Evolutionary conservation across 1,140 invertebrate genomes (phyloP).

Genomic region (Drosophila parvula): DNA sequence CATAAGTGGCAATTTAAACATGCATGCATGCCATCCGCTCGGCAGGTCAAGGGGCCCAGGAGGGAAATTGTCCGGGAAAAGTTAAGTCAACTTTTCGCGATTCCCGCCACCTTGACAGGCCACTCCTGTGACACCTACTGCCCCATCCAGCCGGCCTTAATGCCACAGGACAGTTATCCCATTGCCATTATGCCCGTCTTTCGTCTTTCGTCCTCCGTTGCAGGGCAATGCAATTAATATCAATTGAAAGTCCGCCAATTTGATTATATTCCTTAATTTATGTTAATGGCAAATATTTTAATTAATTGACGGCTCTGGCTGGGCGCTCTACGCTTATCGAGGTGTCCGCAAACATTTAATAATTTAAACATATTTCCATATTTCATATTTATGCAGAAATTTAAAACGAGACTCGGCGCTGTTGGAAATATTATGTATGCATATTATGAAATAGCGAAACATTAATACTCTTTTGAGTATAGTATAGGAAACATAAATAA

Average conservation of each 20-base stretch:
- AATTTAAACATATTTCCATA: slow-evolving; percentile 53
- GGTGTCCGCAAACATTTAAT: slow-evolving; percentile 52
- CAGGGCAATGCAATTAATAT: slow-evolving; percentile 70
- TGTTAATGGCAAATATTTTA: slow-evolving; percentile 80
- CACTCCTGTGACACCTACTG: slow-evolving; percentile 21
- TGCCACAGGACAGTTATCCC: slow-evolving; percentile 1
- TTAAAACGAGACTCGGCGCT: neutral
- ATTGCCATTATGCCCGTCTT: neutral
- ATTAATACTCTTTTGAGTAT: slow-evolving; percentile 23
- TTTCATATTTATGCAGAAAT: slow-evolving; percentile 48
- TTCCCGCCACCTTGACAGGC: slow-evolving; percentile 36
- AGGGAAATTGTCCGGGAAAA: slow-evolving; percentile 25
- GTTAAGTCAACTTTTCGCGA: slow-evolving; percentile 49
- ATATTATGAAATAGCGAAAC: slow-evolving; percentile 12
- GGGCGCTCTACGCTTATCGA: slow-evolving; percentile 8
- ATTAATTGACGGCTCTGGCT: slow-evolving; percentile 56
- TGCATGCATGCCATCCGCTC: slow-evolving; percentile 16
- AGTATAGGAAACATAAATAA: neutral
- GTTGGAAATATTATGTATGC: slow-evolving; percentile 1
- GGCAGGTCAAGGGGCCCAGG: neutral
- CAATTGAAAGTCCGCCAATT: slow-evolving; percentile 70
- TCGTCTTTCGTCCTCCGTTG: neutral
- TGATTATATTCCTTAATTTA: slow-evolving; percentile 75
- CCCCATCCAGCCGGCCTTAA: neutral
- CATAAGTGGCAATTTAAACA: slow-evolving; percentile 70